Conservation (phyloP, 2,797 vertebrate species). For the Anguilla anguilla region DNA sequence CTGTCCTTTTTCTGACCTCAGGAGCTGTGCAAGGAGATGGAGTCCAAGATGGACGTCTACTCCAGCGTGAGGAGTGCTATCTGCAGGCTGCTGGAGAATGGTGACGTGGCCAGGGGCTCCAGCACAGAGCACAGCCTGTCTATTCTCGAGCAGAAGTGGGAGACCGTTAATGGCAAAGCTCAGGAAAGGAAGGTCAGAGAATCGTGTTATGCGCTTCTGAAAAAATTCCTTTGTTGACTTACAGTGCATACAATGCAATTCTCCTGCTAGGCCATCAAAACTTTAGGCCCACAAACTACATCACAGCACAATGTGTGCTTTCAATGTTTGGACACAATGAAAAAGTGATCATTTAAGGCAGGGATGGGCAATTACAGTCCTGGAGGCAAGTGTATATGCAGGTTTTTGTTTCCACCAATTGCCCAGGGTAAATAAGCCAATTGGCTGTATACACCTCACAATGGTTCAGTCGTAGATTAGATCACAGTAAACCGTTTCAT, state of each 20-base stretch:
- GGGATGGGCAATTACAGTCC: not conserved
- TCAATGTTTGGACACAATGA: not conserved
- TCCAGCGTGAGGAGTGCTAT: conserved; percentile 73
- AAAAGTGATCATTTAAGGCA: too few relatives aligned
- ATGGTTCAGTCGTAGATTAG: not conserved
- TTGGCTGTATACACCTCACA: not conserved
- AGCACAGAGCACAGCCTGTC: conserved; percentile 80
- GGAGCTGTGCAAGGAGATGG: conserved; percentile 87
- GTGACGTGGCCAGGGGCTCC: conserved; percentile 67
- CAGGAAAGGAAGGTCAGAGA: conserved; percentile 80
- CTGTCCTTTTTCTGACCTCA: conserved; percentile 45
- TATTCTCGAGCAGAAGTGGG: conserved; percentile 86
- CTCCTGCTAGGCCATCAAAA: not conserved
- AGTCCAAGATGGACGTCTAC: conserved; percentile 76
- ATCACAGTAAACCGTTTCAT: not conserved
- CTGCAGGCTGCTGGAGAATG: conserved; percentile 74
- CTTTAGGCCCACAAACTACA: not conserved
- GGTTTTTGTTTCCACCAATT: not conserved
- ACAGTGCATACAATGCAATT: not conserved
- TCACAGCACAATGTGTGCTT: not conserved
- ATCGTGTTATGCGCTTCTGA: not conserved
- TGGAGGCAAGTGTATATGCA: not conserved
- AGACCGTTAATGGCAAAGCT: conserved; percentile 72
- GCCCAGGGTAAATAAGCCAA: not conserved
- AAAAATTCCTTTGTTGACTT: not conserved